Evolutionary conservation across 2,888 invertebrate genomes (phyloP), one percentile per base, ranked within the genome.

Genomic region (Acholoe squamosa): DNA sequence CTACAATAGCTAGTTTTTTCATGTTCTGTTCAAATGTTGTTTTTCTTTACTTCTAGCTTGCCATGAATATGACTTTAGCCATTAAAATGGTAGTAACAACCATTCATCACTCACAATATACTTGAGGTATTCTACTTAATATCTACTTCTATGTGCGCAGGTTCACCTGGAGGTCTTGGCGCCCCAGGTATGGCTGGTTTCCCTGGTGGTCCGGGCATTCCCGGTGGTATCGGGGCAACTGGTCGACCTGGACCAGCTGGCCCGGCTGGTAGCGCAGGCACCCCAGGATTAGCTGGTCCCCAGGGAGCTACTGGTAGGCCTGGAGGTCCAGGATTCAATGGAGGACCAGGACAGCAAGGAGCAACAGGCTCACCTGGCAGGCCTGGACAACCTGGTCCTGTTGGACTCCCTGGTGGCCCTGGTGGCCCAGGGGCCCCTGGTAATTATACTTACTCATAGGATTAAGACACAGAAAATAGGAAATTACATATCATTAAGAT

Each of bases 341-440:
- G 92, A 54, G 84, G 56, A 61, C 92, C 93, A 61, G 94, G 94
- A 91, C 67, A 28, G 7, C 34, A 14, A 84, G 84, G 84, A 51
- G 43, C 84, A n/a, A 51, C 84, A 43, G 84, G 84, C 28, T 3
- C 34, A 19, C 31, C 77, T 77, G 77, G 77, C 31, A n/a, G 16
- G 16, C 77, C 31, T 19, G 77, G 77, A 77, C 91, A 91, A 67
- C 91, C 92, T 22, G 92, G 92, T 61, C 54, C 76, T 77, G 71
- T 43, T 91, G 84, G 84, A 16, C 43, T 84, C 84, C 84, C 84
- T 84, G 84, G 84, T 10, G 43, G n/a, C 5, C 54, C 88, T 88
- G 88, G 88, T 28, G 61, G 89, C 91, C 89, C 51, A n/a, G 88
- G 88, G 0, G 90, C 28, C 61, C n/a, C 90, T n/a, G 92, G 92